Base-by-base conservation (phyloP, 37 sponge, comb jelly and placozoan genomes). In the Theonella swinhoei region DNA sequence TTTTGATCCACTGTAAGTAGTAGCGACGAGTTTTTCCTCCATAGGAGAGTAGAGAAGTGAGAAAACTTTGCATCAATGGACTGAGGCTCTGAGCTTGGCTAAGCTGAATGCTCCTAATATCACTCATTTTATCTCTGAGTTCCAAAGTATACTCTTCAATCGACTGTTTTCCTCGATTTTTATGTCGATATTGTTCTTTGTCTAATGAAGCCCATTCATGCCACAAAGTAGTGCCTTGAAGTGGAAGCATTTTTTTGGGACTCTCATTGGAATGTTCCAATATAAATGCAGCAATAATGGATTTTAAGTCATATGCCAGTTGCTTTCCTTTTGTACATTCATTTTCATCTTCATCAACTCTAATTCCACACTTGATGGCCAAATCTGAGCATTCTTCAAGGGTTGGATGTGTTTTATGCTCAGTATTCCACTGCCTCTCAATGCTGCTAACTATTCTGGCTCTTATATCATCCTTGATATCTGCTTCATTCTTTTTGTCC, bases 151-250 rank as follows among this genome's bases (percentile, higher is more conserved):
- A 66, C n/a, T 66, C 68, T 40, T 79, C 69, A 41, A 66, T 39
- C 8, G 25, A 23, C 36, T 24, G 9, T 1, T 37, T 39, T 39
- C 80, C 41, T 67, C 42, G 1, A 11, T 67, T 14, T 33, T 62
- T 34, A n/a, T 66, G 80, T 2, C 80, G 80, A 79, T 66, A 28
- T 28, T 23, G 9, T 67, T 79, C 68, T 39, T 79, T 79, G n/a
- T 79, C 69, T 66, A 39, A 19, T 7, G 25, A 24, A 7, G 80
- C 80, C 80, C 80, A 79, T 66, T 65, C 68, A 9, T 79, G 68
- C 80, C 80, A 79, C 30, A 79, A 28, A 7, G 64, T 43, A 5
- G n/a, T 24, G 19, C 80, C 80, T 66, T 79, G 80, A 1, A 79
- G 47, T 20, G 80, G 80, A 14, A 79, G 43, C 43, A 66, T 11